Conservation (phyloP, 2,797 vertebrate species). For the Hippocampus kuda region DNA sequence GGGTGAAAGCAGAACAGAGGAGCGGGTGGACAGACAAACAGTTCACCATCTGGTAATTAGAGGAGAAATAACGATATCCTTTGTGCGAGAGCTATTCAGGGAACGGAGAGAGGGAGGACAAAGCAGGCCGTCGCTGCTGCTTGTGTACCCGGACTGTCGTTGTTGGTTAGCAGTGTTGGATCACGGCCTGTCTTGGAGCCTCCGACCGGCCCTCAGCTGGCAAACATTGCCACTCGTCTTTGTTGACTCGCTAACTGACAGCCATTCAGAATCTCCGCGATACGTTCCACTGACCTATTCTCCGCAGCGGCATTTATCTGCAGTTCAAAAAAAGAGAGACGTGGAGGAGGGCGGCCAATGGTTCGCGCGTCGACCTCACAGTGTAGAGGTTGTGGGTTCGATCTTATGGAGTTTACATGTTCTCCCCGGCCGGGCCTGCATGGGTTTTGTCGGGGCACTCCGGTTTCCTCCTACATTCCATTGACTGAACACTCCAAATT, state of each 20-base stretch:
- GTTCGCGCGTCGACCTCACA: too few species aligned
- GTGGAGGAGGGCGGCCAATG: too few species aligned
- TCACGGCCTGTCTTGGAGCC: conserved; percentile 35
- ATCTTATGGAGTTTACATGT: too few species aligned
- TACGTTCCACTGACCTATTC: conserved; percentile 47
- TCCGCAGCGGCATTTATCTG: not conserved
- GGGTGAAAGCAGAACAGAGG: conserved; percentile 39
- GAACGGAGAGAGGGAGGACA: conserved; percentile 50
- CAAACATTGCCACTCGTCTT: conserved; percentile 23
- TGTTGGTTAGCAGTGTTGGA: conserved; percentile 43
- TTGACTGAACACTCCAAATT: too few species aligned
- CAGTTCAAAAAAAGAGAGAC: not conserved
- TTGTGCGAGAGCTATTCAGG: conserved; percentile 66
- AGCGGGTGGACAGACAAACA: conserved; percentile 46
- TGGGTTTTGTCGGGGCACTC: too few species aligned
- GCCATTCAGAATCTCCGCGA: conserved; percentile 33
- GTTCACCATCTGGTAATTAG: conserved; percentile 60
- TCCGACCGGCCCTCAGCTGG: conserved; percentile 34
- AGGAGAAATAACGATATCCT: conserved; percentile 62
- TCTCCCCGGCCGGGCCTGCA: too few species aligned
- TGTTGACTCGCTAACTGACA: conserved; percentile 29
- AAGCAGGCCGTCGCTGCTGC: conserved; percentile 38
- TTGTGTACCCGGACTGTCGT: conserved; percentile 40
- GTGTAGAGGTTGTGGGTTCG: too few species aligned
- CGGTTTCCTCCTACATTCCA: too few species aligned